A percentile compares a stretch with the other conserved stretches of the same genome.
These are phyloP conservation scores for Phyllotreta cruciferae DNA, from an alignment of 2,888 invertebrate genomes.

Conservation along the genomic window DNA sequence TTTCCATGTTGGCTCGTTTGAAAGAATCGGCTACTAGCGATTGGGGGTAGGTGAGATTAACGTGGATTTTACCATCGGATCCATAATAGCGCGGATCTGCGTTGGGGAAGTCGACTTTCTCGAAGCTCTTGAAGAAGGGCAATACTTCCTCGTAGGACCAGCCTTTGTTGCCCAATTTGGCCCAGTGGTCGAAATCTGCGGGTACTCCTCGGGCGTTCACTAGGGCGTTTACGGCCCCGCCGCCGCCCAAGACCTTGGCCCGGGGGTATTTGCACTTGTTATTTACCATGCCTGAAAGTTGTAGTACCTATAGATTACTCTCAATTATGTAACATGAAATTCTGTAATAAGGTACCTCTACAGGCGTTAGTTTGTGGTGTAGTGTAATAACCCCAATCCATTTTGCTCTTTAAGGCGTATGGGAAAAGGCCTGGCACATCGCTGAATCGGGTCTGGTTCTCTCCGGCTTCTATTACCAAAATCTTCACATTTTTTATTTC, in stretches of 20 bases:
- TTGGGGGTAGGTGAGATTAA: slow-evolving; percentile 21
- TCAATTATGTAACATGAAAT: too few species aligned
- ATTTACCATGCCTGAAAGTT: slow-evolving; percentile 50
- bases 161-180: slow-evolving; percentile 70
- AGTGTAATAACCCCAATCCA: slow-evolving; percentile 23
- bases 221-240: slow-evolving; percentile 79
- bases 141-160: slow-evolving; percentile 74
- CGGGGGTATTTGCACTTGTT: slow-evolving; percentile 56
- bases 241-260: slow-evolving; percentile 82
- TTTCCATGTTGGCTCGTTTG: slow-evolving; percentile 62
- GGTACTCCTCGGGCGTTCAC: slow-evolving; percentile 71
- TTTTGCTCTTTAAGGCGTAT: neutral
- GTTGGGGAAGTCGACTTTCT: slow-evolving; percentile 57
- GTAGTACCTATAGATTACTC: too few species aligned
- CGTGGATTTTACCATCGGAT: slow-evolving; percentile 60
- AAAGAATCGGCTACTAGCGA: slow-evolving; percentile 1
- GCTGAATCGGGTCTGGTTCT: too few species aligned
- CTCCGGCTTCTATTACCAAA: slow-evolving; percentile 64
- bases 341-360: slow-evolving; percentile 12
- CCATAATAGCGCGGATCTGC: neutral
- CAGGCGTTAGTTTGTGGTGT: slow-evolving; percentile 21
- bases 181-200: slow-evolving; percentile 76
- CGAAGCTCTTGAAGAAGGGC: slow-evolving; percentile 77
- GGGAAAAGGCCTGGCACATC: too few species aligned
- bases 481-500: slow-evolving; percentile 60